These are phyloP conservation scores for Taeniopygia guttata DNA, from an alignment of 2,797 vertebrate genomes.

Conservation along the genomic window DNA sequence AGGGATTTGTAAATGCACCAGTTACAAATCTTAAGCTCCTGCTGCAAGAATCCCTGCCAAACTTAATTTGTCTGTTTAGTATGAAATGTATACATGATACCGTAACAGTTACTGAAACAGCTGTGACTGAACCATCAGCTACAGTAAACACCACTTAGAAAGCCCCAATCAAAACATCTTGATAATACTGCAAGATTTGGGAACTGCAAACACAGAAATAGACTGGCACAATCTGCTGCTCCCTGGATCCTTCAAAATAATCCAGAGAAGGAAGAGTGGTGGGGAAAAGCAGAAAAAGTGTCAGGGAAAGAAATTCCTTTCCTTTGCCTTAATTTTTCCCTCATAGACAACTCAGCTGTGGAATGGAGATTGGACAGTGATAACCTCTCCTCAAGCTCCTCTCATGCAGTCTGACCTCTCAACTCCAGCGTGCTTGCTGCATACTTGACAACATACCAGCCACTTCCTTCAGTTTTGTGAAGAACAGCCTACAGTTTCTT, in stretches of 20 bases:
- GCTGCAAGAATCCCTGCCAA: not conserved
- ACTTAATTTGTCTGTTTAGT: slow-evolving; percentile 38
- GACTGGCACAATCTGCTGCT: not conserved
- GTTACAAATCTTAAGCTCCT: not conserved
- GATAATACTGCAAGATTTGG: not conserved
- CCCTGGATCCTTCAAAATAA: not conserved
- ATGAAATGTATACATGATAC: slow-evolving; percentile 11
- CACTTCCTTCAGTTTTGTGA: not conserved
- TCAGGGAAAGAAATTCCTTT: not conserved
- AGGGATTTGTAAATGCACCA: not conserved
- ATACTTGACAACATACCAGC: not conserved
- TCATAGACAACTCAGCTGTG: not conserved
- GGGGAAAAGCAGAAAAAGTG: not conserved
- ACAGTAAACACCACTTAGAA: slow-evolving; percentile 51
- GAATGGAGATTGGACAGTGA: not conserved
- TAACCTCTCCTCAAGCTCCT: not conserved
- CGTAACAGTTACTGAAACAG: slow-evolving; percentile 37
- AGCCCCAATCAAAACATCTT: not conserved
- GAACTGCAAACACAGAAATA: not conserved
- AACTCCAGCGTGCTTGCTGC: not conserved
- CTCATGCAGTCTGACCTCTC: not conserved
- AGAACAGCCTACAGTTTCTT: not conserved
- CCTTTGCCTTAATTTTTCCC: not conserved
- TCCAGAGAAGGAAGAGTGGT: not conserved
- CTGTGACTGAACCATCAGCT: slow-evolving; percentile 38